Percentiles rank a stretch among this genome's conserved stretches.
phyloP scores from a whole-genome alignment of 1,140 invertebrate genomes.

The Zaprionus gabonicus region DNA sequence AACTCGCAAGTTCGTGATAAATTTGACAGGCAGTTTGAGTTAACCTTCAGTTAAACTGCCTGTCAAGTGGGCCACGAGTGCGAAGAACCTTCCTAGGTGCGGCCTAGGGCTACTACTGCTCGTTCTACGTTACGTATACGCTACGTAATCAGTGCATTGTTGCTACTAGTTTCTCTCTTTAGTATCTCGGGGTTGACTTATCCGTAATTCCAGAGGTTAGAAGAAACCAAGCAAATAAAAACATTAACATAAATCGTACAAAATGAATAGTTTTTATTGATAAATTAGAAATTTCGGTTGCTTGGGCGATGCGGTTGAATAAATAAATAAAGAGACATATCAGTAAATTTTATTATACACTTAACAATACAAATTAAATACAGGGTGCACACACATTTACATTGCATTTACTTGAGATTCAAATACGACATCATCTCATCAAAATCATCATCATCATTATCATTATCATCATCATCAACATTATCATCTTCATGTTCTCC shows the following conservation, averaged over 20 bases:
- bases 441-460: constrained; percentile 12
- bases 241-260: constrained; percentile 31
- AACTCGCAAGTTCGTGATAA: not conserved
- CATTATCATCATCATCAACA: constrained; percentile 6
- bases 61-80: not conserved
- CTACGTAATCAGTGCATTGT: constrained; percentile 23
- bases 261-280: constrained; percentile 60
- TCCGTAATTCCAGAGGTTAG: constrained; percentile 8
- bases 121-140: constrained; percentile 8
- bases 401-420: constrained; percentile 64
- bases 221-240: constrained; percentile 17
- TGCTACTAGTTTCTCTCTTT: constrained; percentile 11
- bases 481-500: constrained; percentile 4
- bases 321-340: constrained; percentile 60
- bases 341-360: constrained; percentile 53
- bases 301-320: constrained; percentile 30
- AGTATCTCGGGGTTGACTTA: constrained; percentile 4
- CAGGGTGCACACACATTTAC: constrained; percentile 62
- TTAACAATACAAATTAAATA: constrained; percentile 61
- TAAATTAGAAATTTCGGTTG: constrained; percentile 41
- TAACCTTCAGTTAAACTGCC: not conserved
- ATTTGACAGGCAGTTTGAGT: not conserved
- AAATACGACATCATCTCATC: constrained; percentile 33
- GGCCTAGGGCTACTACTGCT: constrained; percentile 17
- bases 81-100: constrained; percentile 1